phyloP scores from a whole-genome alignment of 2,797 vertebrate species.

The Uromys caudimaculatus region DNA sequence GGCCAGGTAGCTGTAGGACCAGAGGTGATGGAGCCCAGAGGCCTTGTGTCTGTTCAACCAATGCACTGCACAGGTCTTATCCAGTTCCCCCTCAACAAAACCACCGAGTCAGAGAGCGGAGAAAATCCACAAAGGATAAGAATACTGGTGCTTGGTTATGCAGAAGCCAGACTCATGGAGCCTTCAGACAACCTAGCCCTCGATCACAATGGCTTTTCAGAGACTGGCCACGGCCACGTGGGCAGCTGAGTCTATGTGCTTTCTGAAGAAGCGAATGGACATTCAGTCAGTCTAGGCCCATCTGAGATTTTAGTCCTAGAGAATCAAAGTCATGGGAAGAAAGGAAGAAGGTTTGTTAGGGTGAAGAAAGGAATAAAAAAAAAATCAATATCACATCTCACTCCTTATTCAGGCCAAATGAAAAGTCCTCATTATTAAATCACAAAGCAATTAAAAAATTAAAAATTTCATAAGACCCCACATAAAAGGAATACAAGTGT shows the following conservation, averaged over 20 bases:
- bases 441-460: constrained; percentile 92
- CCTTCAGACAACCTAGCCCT: neutral
- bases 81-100: accelerated
- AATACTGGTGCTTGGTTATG: neutral
- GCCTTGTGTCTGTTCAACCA: neutral
- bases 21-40: accelerated
- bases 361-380: constrained; percentile 74
- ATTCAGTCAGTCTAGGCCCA: accelerated
- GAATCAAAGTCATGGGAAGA: neutral
- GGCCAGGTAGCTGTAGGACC: neutral
- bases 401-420: constrained; percentile 81
- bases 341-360: neutral
- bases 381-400: constrained; percentile 78
- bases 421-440: constrained; percentile 88
- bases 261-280: accelerated
- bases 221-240: accelerated
- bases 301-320: constrained; percentile 14
- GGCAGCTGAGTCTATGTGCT: neutral
- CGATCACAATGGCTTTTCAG: accelerated
- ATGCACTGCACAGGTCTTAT: accelerated
- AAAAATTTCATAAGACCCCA: constrained; percentile 89
- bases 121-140: neutral
- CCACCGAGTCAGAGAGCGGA: neutral
- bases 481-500: constrained; percentile 92
- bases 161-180: neutral